Evolutionary conservation across 2,113 vertebrate genomes (phyloP), one percentile per base, ranked within the genome.

Genomic region (Morone saxatilis): DNA sequence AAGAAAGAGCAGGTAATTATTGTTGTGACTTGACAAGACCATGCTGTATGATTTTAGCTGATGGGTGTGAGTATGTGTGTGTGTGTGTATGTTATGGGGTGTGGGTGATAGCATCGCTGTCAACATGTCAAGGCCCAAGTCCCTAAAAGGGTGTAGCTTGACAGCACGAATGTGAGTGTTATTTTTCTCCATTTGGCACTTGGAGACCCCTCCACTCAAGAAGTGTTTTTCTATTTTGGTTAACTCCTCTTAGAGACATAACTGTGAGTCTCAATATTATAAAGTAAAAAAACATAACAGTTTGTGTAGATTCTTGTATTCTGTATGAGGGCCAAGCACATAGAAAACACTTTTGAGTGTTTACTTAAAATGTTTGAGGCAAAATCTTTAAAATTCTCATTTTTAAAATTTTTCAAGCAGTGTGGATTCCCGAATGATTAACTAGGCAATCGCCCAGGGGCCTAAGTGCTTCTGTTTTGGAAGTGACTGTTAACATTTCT

Each of bases 101-200:
- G 71, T 84, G 76, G 78, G 83, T 66, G 78, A 89, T 83, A 75
- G 71, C 62, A 69, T 63, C 22, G 67, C 76, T 92, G 89, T 91
- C 89, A 89, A 85, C 68, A 86, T 80, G 80, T 90, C 89, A 89
- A 76, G 79, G 62, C 59, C 74, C 57, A 31, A 40, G 66, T 63
- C 56, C 69, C 76, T 90, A 85, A 88, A 91, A 89, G 86, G 72
- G 38, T 86, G 75, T 9, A 62, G 77, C 63, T 76, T 86, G 87
- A 89, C 86, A 88, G 80, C 50, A 4, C 74, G 61, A 90, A 71
- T 87, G 40, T 67, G 68, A 71, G 60, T 76, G 59, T 85, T 84
- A 76, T 89, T 86, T 89, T 60, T 71, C 74, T 71, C n/a, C 65
- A 60, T 61, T 74, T 79, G 73, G 61, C 56, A 71, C 54, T 65